These are phyloP conservation scores for Athrips mouffetella DNA, from an alignment of 2,888 invertebrate species.

Conservation along the genomic window DNA sequence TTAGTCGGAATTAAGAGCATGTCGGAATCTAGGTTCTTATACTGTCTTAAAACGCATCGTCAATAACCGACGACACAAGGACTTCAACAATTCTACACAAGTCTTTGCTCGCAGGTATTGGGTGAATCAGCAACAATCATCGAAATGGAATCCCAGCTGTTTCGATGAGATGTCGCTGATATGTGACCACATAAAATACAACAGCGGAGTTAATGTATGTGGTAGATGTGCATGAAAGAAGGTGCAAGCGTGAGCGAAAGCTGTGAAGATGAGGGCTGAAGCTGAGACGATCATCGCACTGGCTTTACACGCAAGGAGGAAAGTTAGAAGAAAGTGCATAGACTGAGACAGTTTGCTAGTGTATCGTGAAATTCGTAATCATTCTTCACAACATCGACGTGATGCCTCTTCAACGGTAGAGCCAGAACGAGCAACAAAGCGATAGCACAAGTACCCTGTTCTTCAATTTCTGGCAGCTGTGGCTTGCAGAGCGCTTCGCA, in stretches of 20 bases:
- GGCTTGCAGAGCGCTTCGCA: constrained; percentile 72
- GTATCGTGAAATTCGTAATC: neutral
- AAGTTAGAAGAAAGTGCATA: neutral
- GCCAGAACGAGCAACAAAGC: constrained; percentile 8
- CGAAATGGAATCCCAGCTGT: neutral
- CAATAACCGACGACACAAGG: neutral
- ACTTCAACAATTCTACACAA: too few species aligned
- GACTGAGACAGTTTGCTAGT: neutral
- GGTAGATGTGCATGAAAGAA: constrained; percentile 6
- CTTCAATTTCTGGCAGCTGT: neutral
- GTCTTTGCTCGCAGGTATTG: neutral
- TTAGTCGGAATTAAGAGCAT: too few species aligned
- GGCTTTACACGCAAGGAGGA: constrained; percentile 17
- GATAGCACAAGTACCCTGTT: constrained; percentile 15
- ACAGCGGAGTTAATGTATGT: neutral
- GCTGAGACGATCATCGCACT: constrained; percentile 15
- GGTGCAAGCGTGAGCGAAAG: constrained; percentile 29
- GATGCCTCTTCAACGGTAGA: neutral
- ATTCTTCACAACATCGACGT: neutral
- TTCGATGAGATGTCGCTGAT: neutral
- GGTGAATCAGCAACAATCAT: neutral
- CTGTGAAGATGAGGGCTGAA: constrained; percentile 23
- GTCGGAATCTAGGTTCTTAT: too few species aligned
- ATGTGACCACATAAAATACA: neutral
- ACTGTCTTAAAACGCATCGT: too few species aligned